phyloP scores from a whole-genome alignment of 92 coral and sea anemone species.

The Phenganax stokvisi region DNA sequence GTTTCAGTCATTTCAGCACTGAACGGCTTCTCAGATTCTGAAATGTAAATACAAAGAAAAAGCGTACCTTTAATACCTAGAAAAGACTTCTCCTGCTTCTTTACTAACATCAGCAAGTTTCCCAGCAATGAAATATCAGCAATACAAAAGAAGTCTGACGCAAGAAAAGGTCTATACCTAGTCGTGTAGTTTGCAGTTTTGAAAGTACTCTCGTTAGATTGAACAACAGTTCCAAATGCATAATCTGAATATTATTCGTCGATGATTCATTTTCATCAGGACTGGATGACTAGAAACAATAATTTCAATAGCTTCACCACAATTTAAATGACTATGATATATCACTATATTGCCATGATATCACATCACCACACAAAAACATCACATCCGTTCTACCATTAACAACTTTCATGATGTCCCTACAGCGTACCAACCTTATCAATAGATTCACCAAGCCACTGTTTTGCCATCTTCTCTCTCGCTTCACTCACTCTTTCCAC shows the following conservation, averaged over 20 bases:
- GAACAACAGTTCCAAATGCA: constrained; percentile 85
- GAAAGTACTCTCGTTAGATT: constrained; percentile 69
- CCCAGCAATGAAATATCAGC: background rate
- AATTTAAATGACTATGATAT: too few relatives aligned
- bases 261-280: background rate
- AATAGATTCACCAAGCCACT: background rate
- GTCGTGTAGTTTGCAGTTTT: constrained; percentile 56
- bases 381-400: background rate
- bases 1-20: constrained; percentile 5
- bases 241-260: constrained; percentile 50
- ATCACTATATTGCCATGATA: too few relatives aligned
- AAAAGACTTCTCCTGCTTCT: background rate
- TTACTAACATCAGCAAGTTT: background rate
- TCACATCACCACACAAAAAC: background rate
- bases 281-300: background rate
- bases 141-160: background rate
- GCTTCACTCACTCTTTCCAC: constrained; percentile 26
- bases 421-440: background rate
- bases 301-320: too few relatives aligned
- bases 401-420: background rate
- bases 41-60: too few relatives aligned
- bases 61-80: too few relatives aligned
- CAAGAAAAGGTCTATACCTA: constrained; percentile 41
- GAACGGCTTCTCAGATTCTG: background rate
- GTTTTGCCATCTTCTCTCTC: constrained; percentile 12